These are phyloP conservation scores for Nymphalis io DNA, from an alignment of 1,140 invertebrate genomes.

Conservation along the genomic window DNA sequence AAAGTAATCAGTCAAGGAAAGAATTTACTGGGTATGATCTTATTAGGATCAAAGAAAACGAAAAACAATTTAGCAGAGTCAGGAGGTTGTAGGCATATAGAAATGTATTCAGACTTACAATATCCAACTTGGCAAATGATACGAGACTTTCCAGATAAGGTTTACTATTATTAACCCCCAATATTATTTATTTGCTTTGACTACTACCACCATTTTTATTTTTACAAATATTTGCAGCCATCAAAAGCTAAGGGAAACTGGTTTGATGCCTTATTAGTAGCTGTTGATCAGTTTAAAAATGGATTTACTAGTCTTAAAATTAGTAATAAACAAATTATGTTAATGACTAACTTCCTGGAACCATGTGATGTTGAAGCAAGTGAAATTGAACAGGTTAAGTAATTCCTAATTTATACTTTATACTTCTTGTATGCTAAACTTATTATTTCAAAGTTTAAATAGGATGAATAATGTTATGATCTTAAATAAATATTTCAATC, in stretches of 20 bases:
- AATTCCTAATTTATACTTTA: not conserved
- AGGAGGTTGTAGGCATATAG: conserved; percentile 58
- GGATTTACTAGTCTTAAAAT: conserved; percentile 53
- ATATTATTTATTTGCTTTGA: not conserved
- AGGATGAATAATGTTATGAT: too few species aligned
- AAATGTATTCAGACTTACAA: conserved; percentile 54
- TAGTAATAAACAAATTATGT: conserved; percentile 65
- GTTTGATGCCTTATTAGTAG: conserved; percentile 72
- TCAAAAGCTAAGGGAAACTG: conserved; percentile 65
- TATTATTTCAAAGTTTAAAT: too few species aligned
- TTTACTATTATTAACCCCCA: conserved; percentile 34
- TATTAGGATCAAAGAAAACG: conserved; percentile 68
- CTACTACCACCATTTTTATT: too few species aligned
- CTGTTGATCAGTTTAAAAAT: conserved; percentile 66
- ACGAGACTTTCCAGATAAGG: conserved; percentile 58
- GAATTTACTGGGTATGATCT: conserved; percentile 63
- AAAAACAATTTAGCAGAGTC: conserved; percentile 58
- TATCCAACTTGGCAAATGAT: conserved; percentile 70
- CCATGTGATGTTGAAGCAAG: conserved; percentile 47
- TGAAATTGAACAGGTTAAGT: conserved; percentile 47
- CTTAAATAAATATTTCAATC: not conserved
- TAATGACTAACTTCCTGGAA: conserved; percentile 73
- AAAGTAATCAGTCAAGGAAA: conserved; percentile 74
- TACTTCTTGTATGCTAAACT: too few species aligned
- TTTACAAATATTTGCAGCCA: conserved; percentile 50